Base-by-base conservation (phyloP, 2,888 invertebrate genomes). In the Catocala sponsa region DNA sequence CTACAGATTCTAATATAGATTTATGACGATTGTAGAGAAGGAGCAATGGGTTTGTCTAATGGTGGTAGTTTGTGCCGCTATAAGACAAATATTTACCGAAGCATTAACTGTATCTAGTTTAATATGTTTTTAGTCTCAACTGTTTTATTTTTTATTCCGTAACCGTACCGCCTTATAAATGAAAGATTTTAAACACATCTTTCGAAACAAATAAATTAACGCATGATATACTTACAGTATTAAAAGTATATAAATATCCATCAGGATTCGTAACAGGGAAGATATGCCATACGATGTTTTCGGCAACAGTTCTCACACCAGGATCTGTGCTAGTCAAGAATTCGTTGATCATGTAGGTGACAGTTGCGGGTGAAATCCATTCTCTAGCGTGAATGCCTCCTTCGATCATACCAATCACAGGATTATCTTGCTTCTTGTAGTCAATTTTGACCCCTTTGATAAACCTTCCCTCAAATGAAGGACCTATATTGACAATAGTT, bases 231-330 rank as follows among this genome's bases (percentile, higher is more conserved):
- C 95, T 92, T 88, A 97, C 97, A 65, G 82, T 88, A 1, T 92
- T 91, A 76, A 96, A 96, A 0, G 96, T 95, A 78, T 96, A 97
- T 0, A 81, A 95, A 81, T 96, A 97, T 11, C 97, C 97, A 89
- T 97, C 97, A 38, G 97, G 97, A 84, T 97, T 97, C 2, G 95
- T 88, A 0, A 96, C 95, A 0, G 97, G 97, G 61, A 97, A 94
- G 65, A 97, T 94, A 79, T 97, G 96, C 97, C 97, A 97, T 74
- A 97, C 96, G 71, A 96, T 96, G 57, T 92, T 92, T 68, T 97
- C 95, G 0, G 96, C 96, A 76, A 97, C 84, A 9, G 88, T 83
- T 32, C 95, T 91, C 0, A 96, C 91, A 38, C 88, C 89, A 0
- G 92, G 73, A 69, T 96, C 94, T 0, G 82, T 80, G 44, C 96